Base-by-base conservation (phyloP, 2,888 invertebrate genomes). In the Perdita meconis region DNA sequence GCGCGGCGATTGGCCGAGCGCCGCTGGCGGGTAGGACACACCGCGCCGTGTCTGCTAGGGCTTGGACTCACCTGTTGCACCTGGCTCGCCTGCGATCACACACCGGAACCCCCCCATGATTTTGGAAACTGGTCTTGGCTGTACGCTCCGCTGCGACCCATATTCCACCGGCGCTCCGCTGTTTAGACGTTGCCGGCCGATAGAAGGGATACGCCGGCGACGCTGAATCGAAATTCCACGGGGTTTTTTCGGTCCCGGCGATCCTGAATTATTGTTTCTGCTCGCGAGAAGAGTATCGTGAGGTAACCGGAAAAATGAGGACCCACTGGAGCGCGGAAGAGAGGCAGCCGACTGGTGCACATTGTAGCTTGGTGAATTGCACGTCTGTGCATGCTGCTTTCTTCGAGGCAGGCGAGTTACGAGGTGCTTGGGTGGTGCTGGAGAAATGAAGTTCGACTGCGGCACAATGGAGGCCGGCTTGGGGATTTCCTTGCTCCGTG, bases 1-100 rank as follows among this genome's bases (percentile, higher is more conserved):
- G 89, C 80, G 51, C 69, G 65, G 77, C 82, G 86, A 92, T 92
- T 92, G 92, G 91, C 72, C 81, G 83, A 79, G 55, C 63, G 61
- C 64, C 56, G 80, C 76, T 75, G 78, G 73, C 77, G 82, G 81
- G 83, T 79, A 86, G 84, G 86, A 87, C 80, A 77, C 83, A 69
- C 72, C 79, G 67, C 59, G 71, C 67, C 70, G 68, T 79, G 82
- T 80, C 81, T 73, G 74, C 26, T 53, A 56, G 61, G 80, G 53
- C 71, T 63, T 78, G 80, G 84, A 84, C 86, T 88, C 88, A 88
- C 88, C 88, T 88, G 88, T 83, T 88, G 85, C 83, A 81, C 84
- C 84, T 83, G 86, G 84, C 80, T 73, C 73, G 68, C 65, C n/a
- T 70, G 80, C 82, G 82, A 60, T 76, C 82, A 76, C 68, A 73